Evolutionary conservation across 2,888 invertebrate species (phyloP).

Genomic region (Aspidiotus rigidus): DNA sequence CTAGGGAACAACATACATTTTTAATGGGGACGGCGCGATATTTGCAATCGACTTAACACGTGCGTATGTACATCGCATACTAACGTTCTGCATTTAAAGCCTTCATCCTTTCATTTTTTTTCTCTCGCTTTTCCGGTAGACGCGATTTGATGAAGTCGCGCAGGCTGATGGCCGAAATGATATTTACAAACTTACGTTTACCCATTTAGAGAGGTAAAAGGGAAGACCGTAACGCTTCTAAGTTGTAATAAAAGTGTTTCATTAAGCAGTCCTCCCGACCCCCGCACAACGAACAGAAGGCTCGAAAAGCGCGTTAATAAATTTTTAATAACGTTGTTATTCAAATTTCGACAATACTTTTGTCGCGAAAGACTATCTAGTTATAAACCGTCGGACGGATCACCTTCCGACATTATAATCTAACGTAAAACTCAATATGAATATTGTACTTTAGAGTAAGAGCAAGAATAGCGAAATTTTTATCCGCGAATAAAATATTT

Average conservation of each 20-base stretch:
- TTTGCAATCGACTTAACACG: no score
- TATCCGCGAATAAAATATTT: neutral
- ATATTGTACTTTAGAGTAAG: neutral
- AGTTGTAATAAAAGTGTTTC: neutral
- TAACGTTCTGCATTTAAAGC: no score
- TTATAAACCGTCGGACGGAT: neutral
- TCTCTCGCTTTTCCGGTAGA: no score
- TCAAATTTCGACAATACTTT: constrained; percentile 4
- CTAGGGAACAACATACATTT: no score
- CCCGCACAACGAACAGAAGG: neutral
- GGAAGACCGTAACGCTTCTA: neutral
- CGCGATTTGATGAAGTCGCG: no score
- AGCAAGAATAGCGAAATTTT: no score
- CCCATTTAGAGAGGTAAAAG: no score
- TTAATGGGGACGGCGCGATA: no score
- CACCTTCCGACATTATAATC: neutral
- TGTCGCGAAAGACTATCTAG: neutral
- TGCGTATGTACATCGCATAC: no score
- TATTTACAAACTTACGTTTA: no score
- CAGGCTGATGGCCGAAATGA: no score
- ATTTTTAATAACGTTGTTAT: constrained; percentile 1
- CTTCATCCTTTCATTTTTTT: no score
- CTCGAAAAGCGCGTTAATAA: neutral
- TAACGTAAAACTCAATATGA: neutral
- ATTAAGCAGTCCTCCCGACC: neutral